Evolutionary conservation across 2,888 invertebrate genomes (phyloP), one percentile per base, ranked within the genome.

Genomic region (Orthosia gracilis): DNA sequence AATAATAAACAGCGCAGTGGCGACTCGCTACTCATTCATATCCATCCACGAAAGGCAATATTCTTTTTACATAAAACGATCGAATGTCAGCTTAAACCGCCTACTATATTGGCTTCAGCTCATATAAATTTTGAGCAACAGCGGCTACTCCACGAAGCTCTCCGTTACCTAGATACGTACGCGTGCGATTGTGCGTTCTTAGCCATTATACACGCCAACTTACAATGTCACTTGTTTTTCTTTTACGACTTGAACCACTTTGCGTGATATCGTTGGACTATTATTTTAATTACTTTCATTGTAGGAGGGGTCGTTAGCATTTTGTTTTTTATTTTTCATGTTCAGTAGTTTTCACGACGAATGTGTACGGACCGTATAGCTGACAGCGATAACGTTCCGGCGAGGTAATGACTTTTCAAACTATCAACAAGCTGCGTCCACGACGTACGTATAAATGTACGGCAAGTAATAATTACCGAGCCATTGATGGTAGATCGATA

Each of bases 231-330:
- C 88, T 85, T 84, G 85, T 76, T 85, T 88, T 91, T 91, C 87
- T 88, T 91, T 91, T 89, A 90, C 90, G 86, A 88, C 86, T 90
- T 88, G 91, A 92, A 92, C 87, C 90, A 91, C 91, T 91, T 95
- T 87, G 95, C 95, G 95, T 96, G 96, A 93, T 92, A 90, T 90
- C 89, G 90, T 88, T 86, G 86, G 88, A 92, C 94, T 94, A 94
- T 95, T 95, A 94, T 94, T 95, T 95, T 95, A 95, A 96, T 95
- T 95, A 95, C 94, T 93, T 94, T 93, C 92, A 91, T 92, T 92
- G 92, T 93, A 91, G 86, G 89, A 84, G 89, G 89, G 92, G 91
- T 92, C 92, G 92, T 92, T 94, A 91, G 87, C 89, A 88, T 91
- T 92, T 90, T 81, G 87, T 90, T 85, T 88, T 88, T 90, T 54